Percentiles rank a stretch among this genome's conserved stretches.
Conservation (phyloP, 2,888 invertebrate species). For the Hirtodrosophila duncani region DNA sequence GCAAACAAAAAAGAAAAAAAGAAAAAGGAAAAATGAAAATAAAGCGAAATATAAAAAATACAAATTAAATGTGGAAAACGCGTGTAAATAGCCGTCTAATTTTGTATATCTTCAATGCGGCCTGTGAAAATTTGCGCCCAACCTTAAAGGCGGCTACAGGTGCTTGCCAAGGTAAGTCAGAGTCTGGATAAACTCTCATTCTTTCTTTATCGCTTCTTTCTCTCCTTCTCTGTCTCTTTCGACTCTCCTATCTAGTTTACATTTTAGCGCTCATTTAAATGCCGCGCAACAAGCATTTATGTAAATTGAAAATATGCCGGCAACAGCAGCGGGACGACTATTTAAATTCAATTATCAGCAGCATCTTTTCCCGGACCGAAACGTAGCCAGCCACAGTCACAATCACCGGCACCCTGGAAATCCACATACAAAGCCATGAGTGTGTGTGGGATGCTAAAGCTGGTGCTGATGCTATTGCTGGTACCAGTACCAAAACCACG, state of each 20-base stretch:
- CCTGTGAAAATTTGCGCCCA: conserved; percentile 48
- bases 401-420: conserved; percentile 27
- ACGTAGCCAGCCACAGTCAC: too few relatives aligned
- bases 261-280: conserved; percentile 46
- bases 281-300: conserved; percentile 65
- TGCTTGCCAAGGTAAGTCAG: conserved; percentile 21
- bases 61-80: conserved; percentile 46
- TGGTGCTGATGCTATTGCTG: background rate
- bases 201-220: background rate
- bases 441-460: background rate
- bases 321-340: conserved; percentile 39
- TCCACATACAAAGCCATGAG: conserved; percentile 30
- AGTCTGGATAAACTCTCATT: too few relatives aligned
- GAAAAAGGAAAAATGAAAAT: conserved; percentile 19
- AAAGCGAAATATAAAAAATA: conserved; percentile 23
- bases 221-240: background rate
- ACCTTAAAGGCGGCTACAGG: conserved; percentile 45
- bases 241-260: conserved; percentile 16
- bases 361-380: conserved; percentile 38
- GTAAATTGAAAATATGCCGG: conserved; percentile 69
- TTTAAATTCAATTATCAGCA: conserved; percentile 72
- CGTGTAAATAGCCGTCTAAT: conserved; percentile 44
- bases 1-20: background rate
- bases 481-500: conserved; percentile 1
- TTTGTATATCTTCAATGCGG: conserved; percentile 20